Percentiles rank a stretch among this genome's conserved stretches.
phyloP scores from a whole-genome alignment of 2,888 invertebrate species.

The Eupithecia subfuscata region DNA sequence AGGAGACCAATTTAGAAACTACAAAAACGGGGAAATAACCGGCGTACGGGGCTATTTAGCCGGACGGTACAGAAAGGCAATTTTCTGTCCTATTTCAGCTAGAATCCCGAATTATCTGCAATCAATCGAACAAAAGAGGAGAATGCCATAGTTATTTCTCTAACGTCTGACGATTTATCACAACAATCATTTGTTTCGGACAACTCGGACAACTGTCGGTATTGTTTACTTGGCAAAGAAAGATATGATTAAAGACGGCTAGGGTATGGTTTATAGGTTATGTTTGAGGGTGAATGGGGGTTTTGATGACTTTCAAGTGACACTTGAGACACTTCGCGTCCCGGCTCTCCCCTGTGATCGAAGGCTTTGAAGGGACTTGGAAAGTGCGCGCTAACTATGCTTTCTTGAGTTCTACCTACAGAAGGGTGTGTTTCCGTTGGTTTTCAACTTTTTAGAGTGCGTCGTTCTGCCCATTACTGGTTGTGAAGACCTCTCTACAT shows the following conservation, averaged over 20 bases:
- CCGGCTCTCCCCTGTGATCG: slow-evolving; percentile 31
- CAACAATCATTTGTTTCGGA: slow-evolving; percentile 66
- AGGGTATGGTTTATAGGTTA: slow-evolving; percentile 33
- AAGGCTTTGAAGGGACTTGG: slow-evolving; percentile 13
- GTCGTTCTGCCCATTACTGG: background rate
- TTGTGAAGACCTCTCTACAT: background rate
- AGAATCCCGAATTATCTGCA: slow-evolving; percentile 73
- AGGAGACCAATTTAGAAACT: slow-evolving; percentile 40
- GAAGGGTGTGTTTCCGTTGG: background rate
- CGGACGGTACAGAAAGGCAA: slow-evolving; percentile 39
- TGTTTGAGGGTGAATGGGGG: slow-evolving; percentile 40
- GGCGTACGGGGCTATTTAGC: slow-evolving; percentile 36
- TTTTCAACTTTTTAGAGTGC: slow-evolving; percentile 8
- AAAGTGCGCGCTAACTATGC: slow-evolving; percentile 23
- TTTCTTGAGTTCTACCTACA: slow-evolving; percentile 1
- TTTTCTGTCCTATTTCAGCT: slow-evolving; percentile 45
- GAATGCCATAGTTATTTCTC: slow-evolving; percentile 67
- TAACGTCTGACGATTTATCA: slow-evolving; percentile 69
- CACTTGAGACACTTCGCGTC: slow-evolving; percentile 37
- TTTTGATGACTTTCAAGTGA: slow-evolving; percentile 52
- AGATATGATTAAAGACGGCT: slow-evolving; percentile 42
- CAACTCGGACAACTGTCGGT: slow-evolving; percentile 51
- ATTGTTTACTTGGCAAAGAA: slow-evolving; percentile 58
- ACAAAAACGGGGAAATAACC: slow-evolving; percentile 33
- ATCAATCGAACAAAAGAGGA: slow-evolving; percentile 75